phyloP scores from a whole-genome alignment of 2,888 invertebrate species.

The Sinotaia quadrata region DNA sequence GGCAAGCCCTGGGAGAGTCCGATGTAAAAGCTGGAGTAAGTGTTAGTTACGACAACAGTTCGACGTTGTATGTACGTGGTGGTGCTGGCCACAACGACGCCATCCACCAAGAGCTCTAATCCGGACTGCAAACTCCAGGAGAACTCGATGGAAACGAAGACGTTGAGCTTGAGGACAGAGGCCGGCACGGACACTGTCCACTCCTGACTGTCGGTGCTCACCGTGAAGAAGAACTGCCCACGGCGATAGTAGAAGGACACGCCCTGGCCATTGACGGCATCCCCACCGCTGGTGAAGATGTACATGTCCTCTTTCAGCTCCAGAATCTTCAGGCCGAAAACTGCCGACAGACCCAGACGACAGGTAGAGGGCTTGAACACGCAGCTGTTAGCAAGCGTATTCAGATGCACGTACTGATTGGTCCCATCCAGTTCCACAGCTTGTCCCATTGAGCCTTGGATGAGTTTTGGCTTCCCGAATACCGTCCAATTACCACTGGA shows the following conservation, averaged over 20 bases:
- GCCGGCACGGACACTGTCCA: slow-evolving; percentile 43
- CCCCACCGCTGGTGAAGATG: slow-evolving; percentile 49
- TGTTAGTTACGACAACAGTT: not conserved
- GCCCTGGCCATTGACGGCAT: slow-evolving; percentile 42
- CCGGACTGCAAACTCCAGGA: slow-evolving; percentile 50
- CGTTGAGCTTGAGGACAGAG: slow-evolving; percentile 27
- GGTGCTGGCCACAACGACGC: slow-evolving; percentile 37
- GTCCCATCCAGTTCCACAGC: slow-evolving; percentile 44
- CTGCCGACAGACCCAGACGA: slow-evolving; percentile 43
- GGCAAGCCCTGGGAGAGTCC: slow-evolving; percentile 35
- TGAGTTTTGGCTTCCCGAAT: slow-evolving; percentile 35
- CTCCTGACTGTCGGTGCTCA: slow-evolving; percentile 41
- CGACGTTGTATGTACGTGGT: slow-evolving; percentile 36
- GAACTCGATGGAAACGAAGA: slow-evolving; percentile 40
- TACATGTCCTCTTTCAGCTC: slow-evolving; percentile 42
- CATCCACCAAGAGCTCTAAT: slow-evolving; percentile 43
- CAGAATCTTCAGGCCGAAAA: slow-evolving; percentile 43
- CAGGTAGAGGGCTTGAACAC: slow-evolving; percentile 39
- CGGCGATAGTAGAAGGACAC: slow-evolving; percentile 47
- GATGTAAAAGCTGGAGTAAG: slow-evolving; percentile 27
- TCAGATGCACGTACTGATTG: slow-evolving; percentile 43
- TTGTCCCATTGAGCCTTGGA: slow-evolving; percentile 14
- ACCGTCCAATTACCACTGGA: slow-evolving; percentile 37
- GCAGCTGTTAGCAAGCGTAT: slow-evolving; percentile 30
- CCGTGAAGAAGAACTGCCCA: slow-evolving; percentile 29